Evolutionary conservation across 2,888 invertebrate genomes (phyloP), one percentile per base, ranked within the genome.

Genomic region (Eumacrocentrus americanus): DNA sequence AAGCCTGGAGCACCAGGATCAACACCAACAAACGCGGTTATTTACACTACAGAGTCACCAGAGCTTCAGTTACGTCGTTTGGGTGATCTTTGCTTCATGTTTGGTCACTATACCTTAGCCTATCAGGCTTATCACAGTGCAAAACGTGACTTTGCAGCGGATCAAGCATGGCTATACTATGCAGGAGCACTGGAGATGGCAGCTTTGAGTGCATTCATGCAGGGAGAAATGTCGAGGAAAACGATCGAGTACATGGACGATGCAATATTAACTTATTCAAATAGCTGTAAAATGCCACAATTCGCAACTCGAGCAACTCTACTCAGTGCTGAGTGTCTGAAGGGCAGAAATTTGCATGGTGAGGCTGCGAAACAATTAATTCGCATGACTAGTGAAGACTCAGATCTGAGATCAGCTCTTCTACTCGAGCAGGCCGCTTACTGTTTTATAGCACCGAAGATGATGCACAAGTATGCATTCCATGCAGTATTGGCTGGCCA

Each of bases 161-260:
- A 99, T 79, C 94, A 95, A 68, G 98, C 98, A 0, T 98, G 97
- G 97, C 85, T 97, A 23, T 94, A 98, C 80, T 97, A 93, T 81
- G 97, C 98, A 0, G 96, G 98, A 7, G 96, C 98, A 3, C 83
- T 97, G 50, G 97, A 96, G 84, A 97, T 98, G 97, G 96, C 97
- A 4, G 93, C 94, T 9, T 81, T 98, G 23, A 90, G 95, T 57
- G 92, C 94, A 1, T 96, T 94, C 75, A 92, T 96, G 92, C 88
- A 90, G 57, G 90, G 90, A 25, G 92, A 92, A 66, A 85, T 89
- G 3, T 88, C 87, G 64, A 84, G 89, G 44, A 93, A 93, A 81
- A 91, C 91, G 0, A 88, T 89, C 66, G 91, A 91, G 66, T 97
- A 98, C 75, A 92, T 98, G 89, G 98, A 98, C 75, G 94, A 95